Conservation (phyloP, 1,140 invertebrate species). For the Bombus ignitus region DNA sequence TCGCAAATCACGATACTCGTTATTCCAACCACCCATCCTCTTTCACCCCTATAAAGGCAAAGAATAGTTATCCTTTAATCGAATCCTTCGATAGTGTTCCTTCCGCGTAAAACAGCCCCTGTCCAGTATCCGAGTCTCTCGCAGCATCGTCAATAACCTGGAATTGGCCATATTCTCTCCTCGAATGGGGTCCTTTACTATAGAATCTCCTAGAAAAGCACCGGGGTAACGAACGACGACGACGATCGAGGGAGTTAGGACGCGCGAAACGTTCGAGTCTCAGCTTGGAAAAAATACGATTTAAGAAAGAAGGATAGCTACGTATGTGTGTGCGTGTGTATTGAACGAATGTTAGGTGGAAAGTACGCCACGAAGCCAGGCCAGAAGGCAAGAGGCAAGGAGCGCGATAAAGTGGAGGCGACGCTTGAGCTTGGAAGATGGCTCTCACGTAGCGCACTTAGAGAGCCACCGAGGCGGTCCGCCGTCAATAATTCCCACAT, state of each 20-base stretch:
- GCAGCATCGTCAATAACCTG: slow-evolving; percentile 45
- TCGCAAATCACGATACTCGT: neutral
- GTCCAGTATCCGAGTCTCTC: neutral
- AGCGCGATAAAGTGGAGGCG: slow-evolving; percentile 30
- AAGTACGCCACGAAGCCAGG: neutral
- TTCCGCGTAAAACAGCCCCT: slow-evolving; percentile 9
- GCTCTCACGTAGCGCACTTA: slow-evolving; percentile 26
- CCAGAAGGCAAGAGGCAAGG: slow-evolving; percentile 36
- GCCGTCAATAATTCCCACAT: slow-evolving; percentile 73
- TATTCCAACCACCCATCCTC: neutral
- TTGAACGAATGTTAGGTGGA: neutral
- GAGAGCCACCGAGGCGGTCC: slow-evolving; percentile 64
- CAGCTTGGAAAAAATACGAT: neutral
- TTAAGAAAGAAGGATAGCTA: neutral
- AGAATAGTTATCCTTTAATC: neutral
- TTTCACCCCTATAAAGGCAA: slow-evolving; percentile 1
- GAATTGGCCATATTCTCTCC: slow-evolving; percentile 48
- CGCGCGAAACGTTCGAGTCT: neutral
- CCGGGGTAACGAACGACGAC: neutral
- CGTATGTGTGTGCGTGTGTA: neutral
- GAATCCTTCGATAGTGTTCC: neutral
- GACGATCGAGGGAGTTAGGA: neutral
- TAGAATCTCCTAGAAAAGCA: neutral
- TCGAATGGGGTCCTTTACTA: slow-evolving; percentile 3
- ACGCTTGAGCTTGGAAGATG: slow-evolving; percentile 30